Evolutionary conservation across 2,113 vertebrate genomes (phyloP), one percentile per base, ranked within the genome.

Genomic region (Syngnathoides biaculeatus): DNA sequence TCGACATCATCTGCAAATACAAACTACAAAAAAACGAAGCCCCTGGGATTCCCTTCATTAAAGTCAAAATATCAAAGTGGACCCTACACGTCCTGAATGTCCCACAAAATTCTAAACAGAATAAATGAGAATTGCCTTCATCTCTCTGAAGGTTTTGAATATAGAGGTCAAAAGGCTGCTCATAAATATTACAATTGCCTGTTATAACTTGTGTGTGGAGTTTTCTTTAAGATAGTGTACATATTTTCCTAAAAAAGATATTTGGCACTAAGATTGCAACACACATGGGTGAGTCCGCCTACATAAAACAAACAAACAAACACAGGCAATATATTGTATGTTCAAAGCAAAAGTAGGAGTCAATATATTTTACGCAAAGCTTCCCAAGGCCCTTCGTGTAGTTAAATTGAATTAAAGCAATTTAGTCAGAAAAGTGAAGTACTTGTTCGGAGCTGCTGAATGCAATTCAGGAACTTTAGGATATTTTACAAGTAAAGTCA

Each of bases 11-110:
- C 20, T 24, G 27, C 40, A 56, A 56, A 56, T 27, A 56, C 24
- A 56, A 56, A 53, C 22, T 53, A 53, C n/a, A 24, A 53, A 53
- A 11, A n/a, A 1, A 22, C 11, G n/a, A 1, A 13, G 11, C 52
- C 52, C n/a, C 22, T 2, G 9, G 22, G 52, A 53, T 53, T 53
- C 12, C 52, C 22, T 53, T 53, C 53, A 56, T 56, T 27, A 15
- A 56, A 53, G 52, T 53, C 52, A 53, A 68, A 58, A 68, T 22
- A 39, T n/a, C 6, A 59, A 59, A 72, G 27, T 65, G 26, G 17
- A 48, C 5, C 7, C 14, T 56, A 2, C n/a, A 22, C 9, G 19
- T 63, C 11, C 15, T 7, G 2, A 26, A 17, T 12, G 3, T 39
- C n/a, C 8, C 40, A 30, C 53, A n/a, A 38, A 20, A 67, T 30